Conservation (phyloP, 2,888 invertebrate genomes). For the Apoderus coryli region DNA sequence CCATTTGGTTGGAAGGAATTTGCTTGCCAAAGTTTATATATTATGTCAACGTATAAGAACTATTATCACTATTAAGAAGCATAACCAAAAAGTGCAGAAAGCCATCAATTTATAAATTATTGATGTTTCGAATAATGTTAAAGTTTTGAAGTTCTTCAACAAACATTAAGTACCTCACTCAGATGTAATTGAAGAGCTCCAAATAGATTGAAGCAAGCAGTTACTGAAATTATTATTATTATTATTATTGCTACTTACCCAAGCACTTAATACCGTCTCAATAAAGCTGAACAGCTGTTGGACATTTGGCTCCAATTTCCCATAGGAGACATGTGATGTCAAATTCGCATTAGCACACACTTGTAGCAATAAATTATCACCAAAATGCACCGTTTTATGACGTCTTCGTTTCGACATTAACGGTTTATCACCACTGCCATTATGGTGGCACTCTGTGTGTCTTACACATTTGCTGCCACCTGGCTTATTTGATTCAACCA, state of each 20-base stretch:
- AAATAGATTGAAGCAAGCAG: too few relatives aligned
- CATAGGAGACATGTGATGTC: constrained; percentile 35
- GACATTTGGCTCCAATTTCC: constrained; percentile 57
- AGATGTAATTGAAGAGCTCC: too few relatives aligned
- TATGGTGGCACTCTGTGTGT: constrained; percentile 20
- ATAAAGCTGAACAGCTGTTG: constrained; percentile 72
- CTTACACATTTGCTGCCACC: constrained; percentile 27
- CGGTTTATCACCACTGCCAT: constrained; percentile 29
- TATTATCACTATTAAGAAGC: too few relatives aligned
- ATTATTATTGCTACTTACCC: constrained; percentile 37
- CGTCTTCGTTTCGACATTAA: constrained; percentile 51
- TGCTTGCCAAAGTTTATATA: too few relatives aligned
- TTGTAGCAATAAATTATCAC: constrained; percentile 59
- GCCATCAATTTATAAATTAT: too few relatives aligned
- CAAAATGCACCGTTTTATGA: constrained; percentile 67
- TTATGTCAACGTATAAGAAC: too few relatives aligned
- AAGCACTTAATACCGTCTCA: constrained; percentile 63
- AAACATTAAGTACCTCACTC: too few relatives aligned
- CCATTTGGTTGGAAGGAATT: too few relatives aligned
- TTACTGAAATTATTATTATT: too few relatives aligned
- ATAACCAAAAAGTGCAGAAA: too few relatives aligned
- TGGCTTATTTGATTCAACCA: constrained; percentile 32
- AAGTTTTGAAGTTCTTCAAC: too few relatives aligned
- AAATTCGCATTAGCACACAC: constrained; percentile 45
- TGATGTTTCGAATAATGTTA: too few relatives aligned